Base-by-base conservation (phyloP, 2,797 vertebrate species). In the Rallus crepitans region DNA sequence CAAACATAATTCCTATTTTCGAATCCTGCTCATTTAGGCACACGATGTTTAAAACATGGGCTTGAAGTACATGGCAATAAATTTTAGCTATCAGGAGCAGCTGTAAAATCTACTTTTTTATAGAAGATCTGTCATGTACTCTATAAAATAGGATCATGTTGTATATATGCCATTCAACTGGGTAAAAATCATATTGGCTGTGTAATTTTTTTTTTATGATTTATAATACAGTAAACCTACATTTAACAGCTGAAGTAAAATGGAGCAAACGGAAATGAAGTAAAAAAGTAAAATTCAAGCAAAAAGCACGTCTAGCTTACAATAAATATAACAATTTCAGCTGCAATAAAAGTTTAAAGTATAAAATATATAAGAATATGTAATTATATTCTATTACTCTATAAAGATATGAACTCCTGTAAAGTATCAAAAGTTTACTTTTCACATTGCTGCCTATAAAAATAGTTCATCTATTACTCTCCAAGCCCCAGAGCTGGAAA, bases 1-100 rank as follows among this genome's bases (percentile, higher is more conserved):
- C 66, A 96, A 96, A 95, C 82, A 88, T 79, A 94, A 94, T 95
- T 94, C 88, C 42, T 87, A 68, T 75, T 91, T 94, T 77, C 66
- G 78, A 95, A 70, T 93, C 40, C 72, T 86, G 42, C 72, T 94
- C 47, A 86, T 96, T 96, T 96, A 96, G 94, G 84, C 70, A 79
- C 73, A 90, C 84, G 86, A 56, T 70, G 47, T 72, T 92, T 94
- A 85, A 95, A 95, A 95, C 66, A 93, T 69, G 42, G 66, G 53
- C 59, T 92, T 77, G 66, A 83, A 91, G 53, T 94, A 70, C 35
- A 92, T 21, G 5, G 61, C 83, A 94, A 83, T 91, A 91, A 19
- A 89, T 83, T 83, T 70, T 56, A 94, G 66, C 69, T 96, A 85
- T 68, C 71, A 90, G 70, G 2, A 93, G 48, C 55, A 94, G 72